Base-by-base conservation (phyloP, 2,888 invertebrate genomes). In the Drosophila mayaguana region DNA sequence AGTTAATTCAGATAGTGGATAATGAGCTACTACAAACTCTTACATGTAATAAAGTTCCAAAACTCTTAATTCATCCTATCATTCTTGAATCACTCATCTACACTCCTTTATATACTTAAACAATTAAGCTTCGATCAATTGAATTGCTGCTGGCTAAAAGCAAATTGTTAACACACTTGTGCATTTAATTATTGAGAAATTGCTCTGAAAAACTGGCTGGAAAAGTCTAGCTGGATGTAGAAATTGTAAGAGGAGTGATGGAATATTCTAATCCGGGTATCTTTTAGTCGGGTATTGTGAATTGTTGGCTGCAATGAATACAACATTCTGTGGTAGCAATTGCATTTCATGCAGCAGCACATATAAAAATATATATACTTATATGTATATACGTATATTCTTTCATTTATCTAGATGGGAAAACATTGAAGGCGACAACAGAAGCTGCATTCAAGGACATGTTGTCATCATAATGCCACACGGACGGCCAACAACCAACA, bases 381-480 rank as follows among this genome's bases (percentile, higher is more conserved):
- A 16, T 40, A 20, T 20, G 5, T 18, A 20, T 14, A 14, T 28
- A 34, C 32, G 40, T 34, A 34, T 20, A 57, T 34, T 32, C 32
- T 20, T 54, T 65, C 32, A 60, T 75, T 64, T 63, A 60, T 61
- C 42, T 57, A 46, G 43, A 36, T 48, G 43, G 45, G 56, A 56
- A 46, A 51, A 55, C 55, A 67, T 46, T 46, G 60, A 46, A 45
- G 59, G 36, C 57, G 55, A 36, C 57, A 63, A 60, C 48, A 56
- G 36, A 36, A 38, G 40, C 14, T 34, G 3, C 45, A 43, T n/a
- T 38, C 60, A 74, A 78, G 75, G 75, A 78, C 78, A 78, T 74
- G 63, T 73, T 73, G 74, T 78, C 74, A 69, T 74, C 66, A 78
- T 74, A 78, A 61, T 60, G 75, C 75, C 70, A 62, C 46, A 53